phyloP scores from a whole-genome alignment of 1,140 invertebrate species.

The Archivesica marissinica region DNA sequence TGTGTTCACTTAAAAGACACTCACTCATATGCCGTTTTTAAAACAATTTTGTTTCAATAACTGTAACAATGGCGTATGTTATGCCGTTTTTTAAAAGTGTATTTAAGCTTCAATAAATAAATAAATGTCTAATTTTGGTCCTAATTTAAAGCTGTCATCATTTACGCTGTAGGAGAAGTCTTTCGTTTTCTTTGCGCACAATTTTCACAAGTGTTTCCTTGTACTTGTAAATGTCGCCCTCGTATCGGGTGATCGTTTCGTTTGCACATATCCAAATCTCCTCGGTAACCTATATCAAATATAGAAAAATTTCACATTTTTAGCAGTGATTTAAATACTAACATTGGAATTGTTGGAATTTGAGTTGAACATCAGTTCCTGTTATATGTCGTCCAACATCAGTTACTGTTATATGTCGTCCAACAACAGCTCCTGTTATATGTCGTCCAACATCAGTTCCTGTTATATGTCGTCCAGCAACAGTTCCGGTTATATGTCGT shows the following conservation, averaged over 20 bases:
- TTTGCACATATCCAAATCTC: constrained; percentile 99
- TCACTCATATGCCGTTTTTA: not conserved
- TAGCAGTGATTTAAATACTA: too few relatives aligned
- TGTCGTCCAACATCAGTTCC: too few relatives aligned
- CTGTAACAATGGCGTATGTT: not conserved
- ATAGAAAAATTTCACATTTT: too few relatives aligned
- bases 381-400: too few relatives aligned
- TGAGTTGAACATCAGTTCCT: too few relatives aligned
- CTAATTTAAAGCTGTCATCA: constrained; percentile 60
- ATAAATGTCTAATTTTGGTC: not conserved
- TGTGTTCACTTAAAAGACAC: not conserved
- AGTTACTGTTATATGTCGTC: too few relatives aligned
- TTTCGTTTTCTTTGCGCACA: constrained; percentile 85
- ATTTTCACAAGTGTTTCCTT: constrained; percentile 96
- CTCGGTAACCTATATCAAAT: constrained; percentile 94
- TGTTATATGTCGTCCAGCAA: too few relatives aligned
- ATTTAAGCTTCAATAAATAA: not conserved
- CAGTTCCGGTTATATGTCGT: too few relatives aligned
- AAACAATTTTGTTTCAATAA: not conserved
- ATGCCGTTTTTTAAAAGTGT: not conserved
- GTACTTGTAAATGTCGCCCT: constrained; percentile 97
- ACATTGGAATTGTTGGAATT: too few relatives aligned
- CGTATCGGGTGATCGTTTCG: constrained; percentile 97
- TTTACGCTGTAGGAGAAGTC: constrained; percentile 58
- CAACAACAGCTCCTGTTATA: too few relatives aligned